Percentiles rank a stretch among this genome's conserved stretches.
Conservation (phyloP, 2,888 invertebrate species). For the Drosophila cracens region DNA sequence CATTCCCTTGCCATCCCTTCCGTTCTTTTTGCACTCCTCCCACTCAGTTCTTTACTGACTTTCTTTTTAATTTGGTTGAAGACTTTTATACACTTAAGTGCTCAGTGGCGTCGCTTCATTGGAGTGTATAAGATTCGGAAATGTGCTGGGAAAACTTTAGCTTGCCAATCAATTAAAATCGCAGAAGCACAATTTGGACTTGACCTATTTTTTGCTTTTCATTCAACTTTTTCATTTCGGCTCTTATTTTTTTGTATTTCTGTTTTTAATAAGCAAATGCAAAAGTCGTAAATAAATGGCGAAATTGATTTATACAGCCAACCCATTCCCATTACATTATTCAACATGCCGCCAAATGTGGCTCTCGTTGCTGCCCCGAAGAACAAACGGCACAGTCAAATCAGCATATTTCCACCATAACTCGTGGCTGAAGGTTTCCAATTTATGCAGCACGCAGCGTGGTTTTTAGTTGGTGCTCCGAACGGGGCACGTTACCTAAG, state of each 20-base stretch:
- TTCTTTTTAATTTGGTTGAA: constrained; percentile 40
- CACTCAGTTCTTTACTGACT: background rate
- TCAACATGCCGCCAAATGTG: constrained; percentile 7
- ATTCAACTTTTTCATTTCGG: constrained; percentile 21
- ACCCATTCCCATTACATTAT: background rate
- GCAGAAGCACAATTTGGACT: constrained; percentile 8
- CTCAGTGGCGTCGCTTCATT: constrained; percentile 18
- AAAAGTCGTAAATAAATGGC: constrained; percentile 62
- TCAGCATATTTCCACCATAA: constrained; percentile 54
- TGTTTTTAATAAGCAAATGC: constrained; percentile 49
- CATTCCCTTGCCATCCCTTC: background rate
- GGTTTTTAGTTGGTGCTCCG: constrained; percentile 18
- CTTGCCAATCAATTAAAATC: constrained; percentile 35
- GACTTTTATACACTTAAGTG: constrained; percentile 29
- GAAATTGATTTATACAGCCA: constrained; percentile 64
- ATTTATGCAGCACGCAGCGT: constrained; percentile 54
- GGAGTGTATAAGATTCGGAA: constrained; percentile 1
- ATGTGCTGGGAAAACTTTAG: constrained; percentile 12
- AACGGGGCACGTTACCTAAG: constrained; percentile 11
- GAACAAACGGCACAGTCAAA: constrained; percentile 31
- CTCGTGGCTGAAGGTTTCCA: constrained; percentile 34
- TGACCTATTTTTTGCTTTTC: constrained; percentile 10
- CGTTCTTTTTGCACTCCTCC: background rate
- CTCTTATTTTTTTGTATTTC: constrained; percentile 3
- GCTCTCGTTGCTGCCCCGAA: background rate